Conservation (phyloP, 2,888 invertebrate genomes). For the Brenthis hecate region DNA sequence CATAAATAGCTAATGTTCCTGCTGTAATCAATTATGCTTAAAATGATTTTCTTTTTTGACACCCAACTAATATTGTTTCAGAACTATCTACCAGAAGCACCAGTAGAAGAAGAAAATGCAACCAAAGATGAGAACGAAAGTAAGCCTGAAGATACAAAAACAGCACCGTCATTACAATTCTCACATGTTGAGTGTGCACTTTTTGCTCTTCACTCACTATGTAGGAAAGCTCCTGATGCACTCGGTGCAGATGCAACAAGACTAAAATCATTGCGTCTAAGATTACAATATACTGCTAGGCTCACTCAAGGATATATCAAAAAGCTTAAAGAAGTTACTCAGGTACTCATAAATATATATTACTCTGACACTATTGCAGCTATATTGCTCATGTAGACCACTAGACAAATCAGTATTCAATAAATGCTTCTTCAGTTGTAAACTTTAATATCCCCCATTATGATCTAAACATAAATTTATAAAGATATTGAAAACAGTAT, state of each 20-base stretch:
- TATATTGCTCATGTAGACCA: too few species aligned
- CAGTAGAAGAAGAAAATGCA: slow-evolving; percentile 77
- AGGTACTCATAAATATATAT: slow-evolving; percentile 52
- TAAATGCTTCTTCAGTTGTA: too few species aligned
- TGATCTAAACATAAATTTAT: too few species aligned
- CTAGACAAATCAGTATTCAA: too few species aligned
- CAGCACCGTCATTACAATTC: slow-evolving; percentile 93
- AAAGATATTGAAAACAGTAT: too few species aligned
- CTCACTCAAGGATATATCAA: slow-evolving; percentile 93
- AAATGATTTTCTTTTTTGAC: too few species aligned
- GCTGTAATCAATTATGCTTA: too few species aligned
- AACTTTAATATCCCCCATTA: too few species aligned
- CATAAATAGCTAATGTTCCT: too few species aligned
- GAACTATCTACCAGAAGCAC: slow-evolving; percentile 95
- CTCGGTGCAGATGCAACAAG: slow-evolving; percentile 86
- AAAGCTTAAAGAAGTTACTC: slow-evolving; percentile 85
- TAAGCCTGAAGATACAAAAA: slow-evolving; percentile 61
- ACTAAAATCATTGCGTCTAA: slow-evolving; percentile 92
- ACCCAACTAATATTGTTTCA: slow-evolving; percentile 57
- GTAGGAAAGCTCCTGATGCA: slow-evolving; percentile 89
- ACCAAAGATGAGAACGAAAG: slow-evolving; percentile 60
- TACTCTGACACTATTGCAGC: too few species aligned
- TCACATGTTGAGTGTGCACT: slow-evolving; percentile 96
- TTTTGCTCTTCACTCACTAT: slow-evolving; percentile 89
- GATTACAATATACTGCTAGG: slow-evolving; percentile 95